A percentile compares a stretch with the other conserved stretches of the same genome.
Evolutionary conservation across 2,888 invertebrate genomes (phyloP).

Genomic region (Caprella mutica): DNA sequence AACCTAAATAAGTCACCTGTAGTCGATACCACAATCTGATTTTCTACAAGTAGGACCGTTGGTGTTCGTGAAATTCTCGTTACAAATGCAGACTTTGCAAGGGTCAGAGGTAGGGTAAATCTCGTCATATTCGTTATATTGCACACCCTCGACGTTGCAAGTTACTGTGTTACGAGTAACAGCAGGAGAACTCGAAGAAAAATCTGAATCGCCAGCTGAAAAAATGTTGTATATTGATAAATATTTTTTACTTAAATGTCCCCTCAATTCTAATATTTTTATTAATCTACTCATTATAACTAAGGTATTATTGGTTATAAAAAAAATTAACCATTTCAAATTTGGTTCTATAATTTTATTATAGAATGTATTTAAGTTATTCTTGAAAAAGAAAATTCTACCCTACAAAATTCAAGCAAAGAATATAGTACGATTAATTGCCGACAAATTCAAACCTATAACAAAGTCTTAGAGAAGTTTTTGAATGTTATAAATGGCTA

Average conservation of each 20-base stretch:
- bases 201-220: too few relatives aligned
- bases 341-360: neutral
- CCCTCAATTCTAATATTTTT: too few relatives aligned
- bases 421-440: too few relatives aligned
- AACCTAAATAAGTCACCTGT: conserved; percentile 14
- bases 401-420: too few relatives aligned
- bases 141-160: conserved; percentile 13
- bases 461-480: too few relatives aligned
- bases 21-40: conserved; percentile 23
- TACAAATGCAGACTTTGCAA: conserved; percentile 22
- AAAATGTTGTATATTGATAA: too few relatives aligned
- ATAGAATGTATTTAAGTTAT: neutral
- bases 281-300: too few relatives aligned
- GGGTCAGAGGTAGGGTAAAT: conserved; percentile 13
- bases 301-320: too few relatives aligned
- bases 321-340: too few relatives aligned
- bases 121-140: conserved; percentile 16
- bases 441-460: neutral
- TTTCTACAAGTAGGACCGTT: conserved; percentile 14
- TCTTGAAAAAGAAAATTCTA: neutral
- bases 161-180: neutral
- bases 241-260: too few relatives aligned
- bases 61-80: conserved; percentile 6
- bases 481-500: too few relatives aligned
- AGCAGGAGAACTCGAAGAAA: neutral